A percentile compares a stretch with the other conserved stretches of the same genome.
Evolutionary conservation across 2,797 vertebrate species (phyloP).

Genomic region (Hemibagrus guttatus): DNA sequence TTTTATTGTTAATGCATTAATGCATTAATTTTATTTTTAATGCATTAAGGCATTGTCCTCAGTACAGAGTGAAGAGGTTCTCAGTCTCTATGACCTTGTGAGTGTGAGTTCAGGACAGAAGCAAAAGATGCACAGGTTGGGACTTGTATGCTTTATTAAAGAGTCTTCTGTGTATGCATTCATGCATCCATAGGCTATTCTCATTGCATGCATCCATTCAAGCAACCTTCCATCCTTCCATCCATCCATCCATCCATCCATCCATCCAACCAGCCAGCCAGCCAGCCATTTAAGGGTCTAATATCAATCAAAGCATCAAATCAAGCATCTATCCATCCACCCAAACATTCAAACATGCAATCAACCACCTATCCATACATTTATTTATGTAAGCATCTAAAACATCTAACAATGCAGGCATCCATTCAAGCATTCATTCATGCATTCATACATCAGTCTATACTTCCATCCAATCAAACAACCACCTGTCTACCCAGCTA

Average conservation of each 20-base stretch:
- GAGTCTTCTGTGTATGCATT: not conserved
- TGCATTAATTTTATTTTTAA: no score
- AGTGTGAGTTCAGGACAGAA: not conserved
- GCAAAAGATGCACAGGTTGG: not conserved
- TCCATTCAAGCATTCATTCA: not conserved
- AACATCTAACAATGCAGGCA: no score
- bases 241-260: not conserved
- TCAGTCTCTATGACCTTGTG: slow-evolving; percentile 19
- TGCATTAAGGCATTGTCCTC: not conserved
- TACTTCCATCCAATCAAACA: not conserved
- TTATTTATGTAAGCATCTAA: no score
- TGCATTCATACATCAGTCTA: not conserved
- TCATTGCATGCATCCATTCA: not conserved
- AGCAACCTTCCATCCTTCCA: not conserved
- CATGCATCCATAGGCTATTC: no score
- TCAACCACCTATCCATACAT: no score
- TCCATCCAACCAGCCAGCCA: not conserved
- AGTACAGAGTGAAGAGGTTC: not conserved
- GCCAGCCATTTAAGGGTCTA: not conserved
- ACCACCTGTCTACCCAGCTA: not conserved
- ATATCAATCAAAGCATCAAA: not conserved
- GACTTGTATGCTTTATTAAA: slow-evolving; percentile 35
- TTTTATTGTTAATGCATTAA: no score
- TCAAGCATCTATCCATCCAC: not conserved
- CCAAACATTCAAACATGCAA: no score